A percentile compares a stretch with the other conserved stretches of the same genome.
Evolutionary conservation across 2,888 invertebrate species (phyloP).

Genomic region (Timandra comae): DNA sequence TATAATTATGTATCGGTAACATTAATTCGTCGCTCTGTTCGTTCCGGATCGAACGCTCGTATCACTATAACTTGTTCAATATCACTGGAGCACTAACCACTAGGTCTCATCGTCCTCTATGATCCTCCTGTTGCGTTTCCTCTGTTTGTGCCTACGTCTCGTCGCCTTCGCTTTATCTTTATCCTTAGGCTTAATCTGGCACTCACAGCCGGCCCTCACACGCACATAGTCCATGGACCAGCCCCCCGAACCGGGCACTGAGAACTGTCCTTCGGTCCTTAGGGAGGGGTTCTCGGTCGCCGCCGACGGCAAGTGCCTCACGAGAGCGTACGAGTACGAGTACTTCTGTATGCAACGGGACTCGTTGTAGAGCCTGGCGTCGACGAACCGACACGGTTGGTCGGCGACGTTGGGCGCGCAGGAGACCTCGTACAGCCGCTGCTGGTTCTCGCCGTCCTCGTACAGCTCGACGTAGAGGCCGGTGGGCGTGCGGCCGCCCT

Average conservation of each 20-base stretch:
- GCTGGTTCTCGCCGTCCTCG: slow-evolving; percentile 81
- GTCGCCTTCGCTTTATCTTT: no score
- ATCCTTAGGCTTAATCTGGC: slow-evolving; percentile 82
- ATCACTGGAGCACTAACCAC: slow-evolving; percentile 28
- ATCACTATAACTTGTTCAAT: slow-evolving; percentile 1
- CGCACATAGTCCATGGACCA: slow-evolving; percentile 90
- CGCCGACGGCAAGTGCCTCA: slow-evolving; percentile 74
- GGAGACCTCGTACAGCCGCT: slow-evolving; percentile 87
- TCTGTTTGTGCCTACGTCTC: slow-evolving; percentile 49
- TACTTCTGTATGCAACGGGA: slow-evolving; percentile 90
- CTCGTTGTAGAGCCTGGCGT: slow-evolving; percentile 80
- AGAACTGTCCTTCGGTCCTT: slow-evolving; percentile 57
- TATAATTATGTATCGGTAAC: slow-evolving; percentile 1
- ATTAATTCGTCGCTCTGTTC: background rate
- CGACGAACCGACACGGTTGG: slow-evolving; percentile 85
- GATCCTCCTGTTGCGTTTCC: slow-evolving; percentile 48
- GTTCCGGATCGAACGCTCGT: no score
- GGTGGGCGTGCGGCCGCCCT: slow-evolving; percentile 84
- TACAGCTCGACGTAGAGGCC: slow-evolving; percentile 85
- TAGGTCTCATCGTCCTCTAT: slow-evolving; percentile 61
- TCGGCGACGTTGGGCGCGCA: slow-evolving; percentile 83
- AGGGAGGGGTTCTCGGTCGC: slow-evolving; percentile 57
- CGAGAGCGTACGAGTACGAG: slow-evolving; percentile 89
- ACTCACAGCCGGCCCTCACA: slow-evolving; percentile 90
- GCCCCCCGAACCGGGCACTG: slow-evolving; percentile 73